Evolutionary conservation across 2,888 invertebrate genomes (phyloP), one percentile per base, ranked within the genome.

Genomic region (Torymus auratus): DNA sequence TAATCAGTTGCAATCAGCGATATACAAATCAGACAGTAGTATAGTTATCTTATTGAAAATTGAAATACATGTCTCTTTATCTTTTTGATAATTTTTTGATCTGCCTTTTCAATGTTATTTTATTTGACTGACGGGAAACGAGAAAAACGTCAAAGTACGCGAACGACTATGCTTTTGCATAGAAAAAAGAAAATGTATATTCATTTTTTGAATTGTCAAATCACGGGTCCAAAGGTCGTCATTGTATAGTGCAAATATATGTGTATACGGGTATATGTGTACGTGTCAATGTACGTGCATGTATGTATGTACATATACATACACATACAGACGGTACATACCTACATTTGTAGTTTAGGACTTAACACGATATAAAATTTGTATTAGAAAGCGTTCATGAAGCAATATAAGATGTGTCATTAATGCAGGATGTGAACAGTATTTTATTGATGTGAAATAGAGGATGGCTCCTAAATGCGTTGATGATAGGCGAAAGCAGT

Each of bases 141-240:
- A 14, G n/a, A 65, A 20, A 17, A 41, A 52, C 41, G 41, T 41
- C 41, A 23, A 15, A 17, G 60, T 55, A 68, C 61, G 61, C 58
- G 67, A 68, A 61, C 56, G 50, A 55, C 60, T 71, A 60, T 72
- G 72, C 72, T 78, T 78, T 79, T 74, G 69, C 79, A 55, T 79
- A 53, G 17, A 58, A n/a, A 68, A 72, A 71, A 77, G 72, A 76
- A 83, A 82, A 77, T 80, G 79, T 83, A 78, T 84, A 83, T 85
- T 41, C 41, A 7, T 82, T 85, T 86, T 85, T 88, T 86, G 85
- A 88, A 89, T 88, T 88, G 78, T 88, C 87, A 88, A 85, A 86
- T 86, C 85, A 87, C 84, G 89, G 90, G 89, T 89, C 89, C 89
- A 90, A 89, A 87, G 82, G 83, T 87, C 85, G 85, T 89, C 85